These are phyloP conservation scores for Lordiphosa collinella DNA, from an alignment of 1,140 invertebrate species.

Conservation along the genomic window DNA sequence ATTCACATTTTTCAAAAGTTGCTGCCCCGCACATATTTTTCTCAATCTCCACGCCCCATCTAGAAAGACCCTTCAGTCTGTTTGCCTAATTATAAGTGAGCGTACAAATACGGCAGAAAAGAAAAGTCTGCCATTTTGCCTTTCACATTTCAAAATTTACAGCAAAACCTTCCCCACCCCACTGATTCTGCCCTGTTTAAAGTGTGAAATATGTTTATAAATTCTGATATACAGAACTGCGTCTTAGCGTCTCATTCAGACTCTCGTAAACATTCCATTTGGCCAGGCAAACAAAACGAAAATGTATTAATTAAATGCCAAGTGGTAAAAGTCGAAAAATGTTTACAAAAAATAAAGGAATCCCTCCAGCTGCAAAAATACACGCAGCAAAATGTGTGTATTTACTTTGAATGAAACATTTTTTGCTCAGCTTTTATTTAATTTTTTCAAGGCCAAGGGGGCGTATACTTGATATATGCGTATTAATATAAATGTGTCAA, in stretches of 20 bases:
- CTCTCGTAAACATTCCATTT: constrained; percentile 40
- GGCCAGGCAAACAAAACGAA: constrained; percentile 16
- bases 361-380: constrained; percentile 60
- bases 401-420: constrained; percentile 55
- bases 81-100: constrained; percentile 9
- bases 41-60: not conserved
- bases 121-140: constrained; percentile 14
- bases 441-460: constrained; percentile 45
- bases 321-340: constrained; percentile 38
- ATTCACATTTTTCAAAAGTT: too few species aligned
- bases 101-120: not conserved
- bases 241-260: constrained; percentile 30
- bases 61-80: not conserved
- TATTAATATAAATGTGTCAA: constrained; percentile 45
- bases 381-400: constrained; percentile 18
- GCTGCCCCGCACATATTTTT: too few species aligned
- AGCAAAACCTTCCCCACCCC: not conserved
- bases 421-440: constrained; percentile 26
- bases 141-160: constrained; percentile 46
- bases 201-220: constrained; percentile 34
- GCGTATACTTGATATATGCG: constrained; percentile 28
- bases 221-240: constrained; percentile 40
- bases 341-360: constrained; percentile 44
- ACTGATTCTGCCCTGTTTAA: constrained; percentile 8
- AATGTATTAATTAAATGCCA: constrained; percentile 59